Base-by-base conservation (phyloP, 1,140 invertebrate species). In the Oncopodura yosiiana region DNA sequence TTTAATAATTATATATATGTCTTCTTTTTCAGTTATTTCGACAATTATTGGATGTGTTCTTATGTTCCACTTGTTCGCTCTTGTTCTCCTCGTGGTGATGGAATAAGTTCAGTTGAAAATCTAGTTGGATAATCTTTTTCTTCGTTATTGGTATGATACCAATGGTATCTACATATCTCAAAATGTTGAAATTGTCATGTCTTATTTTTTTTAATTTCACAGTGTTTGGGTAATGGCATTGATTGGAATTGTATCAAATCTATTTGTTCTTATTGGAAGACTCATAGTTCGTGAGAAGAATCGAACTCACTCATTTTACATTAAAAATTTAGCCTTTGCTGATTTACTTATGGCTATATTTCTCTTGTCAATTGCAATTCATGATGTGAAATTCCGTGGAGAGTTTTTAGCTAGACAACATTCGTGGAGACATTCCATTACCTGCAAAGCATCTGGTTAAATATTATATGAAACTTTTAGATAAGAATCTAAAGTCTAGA, bases 261-360 rank as follows among this genome's bases (percentile, higher is more conserved):
- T 77, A 3, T 65, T 81, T 18, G 81, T 83, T 37, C 73, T 83
- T 39, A 64, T 77, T 2, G 81, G 80, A 63, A 69, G 81, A 44
- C 66, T 72, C 39, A 66, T 71, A 18, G 66, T 72, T 34, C 65
- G 66, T 11, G 66, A 70, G 36, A 67, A 64, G 43, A 76, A 76
- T 59, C 71, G 70, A 63, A 78, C 78, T 67, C 66, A 81, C 71
- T 76, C 77, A 64, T 41, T 81, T 58, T 77, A 78, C 73, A 65
- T 82, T 71, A 49, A 76, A 75, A 81, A 82, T 66, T 69, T 83
- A 51, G 80, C 78, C 0, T 66, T 77, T 39, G 79, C 81, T n/a
- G 81, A 83, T 66, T 69, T 82, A 18, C 67, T 83, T 9, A 82
- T 83, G 79, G 81, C 81, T 18, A 67, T 82, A 19, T 83, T 83